phyloP scores from a whole-genome alignment of 2,888 invertebrate species.

The Metacarcinus magister region DNA sequence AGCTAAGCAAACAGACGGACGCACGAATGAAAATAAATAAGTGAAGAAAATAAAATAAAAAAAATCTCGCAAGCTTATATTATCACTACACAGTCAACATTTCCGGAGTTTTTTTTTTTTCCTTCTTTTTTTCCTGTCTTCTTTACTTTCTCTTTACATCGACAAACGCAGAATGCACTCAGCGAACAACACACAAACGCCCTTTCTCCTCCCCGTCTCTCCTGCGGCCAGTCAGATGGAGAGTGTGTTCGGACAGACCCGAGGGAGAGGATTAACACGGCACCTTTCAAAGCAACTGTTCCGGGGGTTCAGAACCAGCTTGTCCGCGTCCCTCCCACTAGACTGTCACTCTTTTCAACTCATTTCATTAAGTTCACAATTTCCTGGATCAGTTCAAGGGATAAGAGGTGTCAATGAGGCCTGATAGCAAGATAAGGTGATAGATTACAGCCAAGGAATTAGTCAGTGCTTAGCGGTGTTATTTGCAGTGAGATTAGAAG shows the following conservation, averaged over 20 bases:
- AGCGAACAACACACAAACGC: neutral
- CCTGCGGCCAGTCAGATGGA: neutral
- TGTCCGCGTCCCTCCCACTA: neutral
- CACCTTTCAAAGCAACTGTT: neutral
- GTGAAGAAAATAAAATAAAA: too few species aligned
- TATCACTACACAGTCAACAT: too few species aligned
- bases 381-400: neutral
- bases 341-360: neutral
- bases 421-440: neutral
- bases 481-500: too few species aligned
- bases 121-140: neutral
- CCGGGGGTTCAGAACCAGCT: neutral
- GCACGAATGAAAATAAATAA: neutral
- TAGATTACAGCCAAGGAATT: neutral
- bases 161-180: neutral
- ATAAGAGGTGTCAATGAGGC: neutral
- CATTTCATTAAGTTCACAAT: neutral
- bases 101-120: too few species aligned
- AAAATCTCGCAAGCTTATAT: too few species aligned
- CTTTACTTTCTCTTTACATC: neutral
- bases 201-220: neutral
- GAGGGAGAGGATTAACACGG: neutral
- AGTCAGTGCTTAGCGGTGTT: neutral
- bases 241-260: slow-evolving; percentile 31
- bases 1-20: neutral